Conservation (phyloP, 2,113 vertebrate genomes). For the human (Homo sapiens) region GRCh38 chr4:30541001-30541500, state of each 20-base stretch:
- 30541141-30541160: conserved; percentile 69
- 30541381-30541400: too few relatives aligned
- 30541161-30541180: conserved; percentile 55
- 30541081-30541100: conserved; percentile 67
- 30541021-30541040: conserved; percentile 34
- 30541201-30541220: conserved; percentile 43
- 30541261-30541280: not conserved
- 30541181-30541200: conserved; percentile 53
- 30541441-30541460: too few relatives aligned
- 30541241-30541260: conserved; percentile 32
- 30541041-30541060: conserved; percentile 49
- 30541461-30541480: too few relatives aligned
- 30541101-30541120: conserved; percentile 59
- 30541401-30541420: too few relatives aligned
- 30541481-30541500: too few relatives aligned
- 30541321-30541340: too few relatives aligned
- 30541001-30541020: conserved; percentile 47
- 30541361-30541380: too few relatives aligned
- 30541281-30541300: conserved; percentile 24
- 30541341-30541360: too few relatives aligned
- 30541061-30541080: conserved; percentile 67
- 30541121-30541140: conserved; percentile 50
- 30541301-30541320: too few relatives aligned
- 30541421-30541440: too few relatives aligned
- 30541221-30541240: conserved; percentile 29